These are phyloP conservation scores for Drosophila auraria DNA, from an alignment of 1,140 invertebrate genomes.

Conservation along the genomic window DNA sequence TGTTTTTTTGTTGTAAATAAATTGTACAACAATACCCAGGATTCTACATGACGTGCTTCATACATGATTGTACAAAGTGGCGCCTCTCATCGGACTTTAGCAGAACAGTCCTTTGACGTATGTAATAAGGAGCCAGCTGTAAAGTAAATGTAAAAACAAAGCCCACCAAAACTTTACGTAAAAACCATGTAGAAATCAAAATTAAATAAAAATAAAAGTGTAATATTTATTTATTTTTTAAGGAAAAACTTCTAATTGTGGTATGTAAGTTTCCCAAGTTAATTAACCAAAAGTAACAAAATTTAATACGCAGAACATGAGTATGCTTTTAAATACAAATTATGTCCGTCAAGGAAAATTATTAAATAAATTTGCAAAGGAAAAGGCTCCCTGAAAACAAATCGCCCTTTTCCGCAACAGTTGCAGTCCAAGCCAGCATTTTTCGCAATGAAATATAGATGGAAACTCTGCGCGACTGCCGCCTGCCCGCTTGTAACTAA, in stretches of 20 bases:
- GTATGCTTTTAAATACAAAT: too few relatives aligned
- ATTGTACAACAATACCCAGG: too few relatives aligned
- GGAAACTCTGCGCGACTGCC: conserved; percentile 21
- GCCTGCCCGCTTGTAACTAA: conserved; percentile 29
- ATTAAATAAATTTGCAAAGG: background rate
- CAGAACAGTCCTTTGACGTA: background rate
- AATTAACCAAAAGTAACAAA: background rate
- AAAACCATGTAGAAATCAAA: background rate
- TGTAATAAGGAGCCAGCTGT: background rate
- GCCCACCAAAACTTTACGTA: background rate
- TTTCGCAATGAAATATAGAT: conserved; percentile 2
- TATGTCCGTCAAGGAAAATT: too few relatives aligned
- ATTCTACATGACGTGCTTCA: too few relatives aligned
- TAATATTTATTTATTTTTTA: background rate
- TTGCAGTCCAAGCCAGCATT: background rate
- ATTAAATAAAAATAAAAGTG: too few relatives aligned
- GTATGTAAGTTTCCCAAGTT: too few relatives aligned
- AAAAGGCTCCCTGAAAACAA: background rate
- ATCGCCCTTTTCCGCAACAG: background rate
- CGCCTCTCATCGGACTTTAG: background rate
- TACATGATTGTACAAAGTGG: background rate
- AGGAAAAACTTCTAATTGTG: too few relatives aligned
- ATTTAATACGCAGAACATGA: too few relatives aligned
- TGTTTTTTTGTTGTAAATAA: background rate
- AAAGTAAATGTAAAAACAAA: background rate